Conservation (phyloP, 2,113 vertebrate species). For the Smithornis capensis region DNA sequence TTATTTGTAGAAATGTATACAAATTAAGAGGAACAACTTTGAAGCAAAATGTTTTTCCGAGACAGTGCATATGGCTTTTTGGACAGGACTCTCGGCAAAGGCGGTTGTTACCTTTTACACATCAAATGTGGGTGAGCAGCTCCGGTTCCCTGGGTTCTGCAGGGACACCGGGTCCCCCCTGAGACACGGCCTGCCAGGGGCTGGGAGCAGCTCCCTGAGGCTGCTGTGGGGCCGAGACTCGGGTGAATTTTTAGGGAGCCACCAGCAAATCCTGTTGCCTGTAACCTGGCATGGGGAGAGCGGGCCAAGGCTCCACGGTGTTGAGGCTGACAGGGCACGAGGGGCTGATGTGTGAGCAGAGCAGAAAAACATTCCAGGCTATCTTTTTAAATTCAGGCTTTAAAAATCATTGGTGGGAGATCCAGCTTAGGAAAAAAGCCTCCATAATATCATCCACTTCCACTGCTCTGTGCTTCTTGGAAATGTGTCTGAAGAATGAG, state of each 20-base stretch:
- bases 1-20: slow-evolving; percentile 46
- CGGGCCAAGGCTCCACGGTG: background rate
- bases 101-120: background rate
- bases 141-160: background rate
- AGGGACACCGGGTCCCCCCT: background rate
- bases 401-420: slow-evolving; percentile 34
- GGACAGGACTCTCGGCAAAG: background rate
- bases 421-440: background rate
- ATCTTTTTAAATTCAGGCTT: slow-evolving; percentile 39
- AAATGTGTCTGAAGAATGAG: slow-evolving; percentile 67
- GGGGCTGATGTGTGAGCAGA: background rate
- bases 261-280: fast-evolving
- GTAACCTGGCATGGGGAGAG: fast-evolving
- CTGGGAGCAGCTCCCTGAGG: background rate
- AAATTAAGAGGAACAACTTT: slow-evolving; percentile 11
- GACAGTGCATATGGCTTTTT: background rate
- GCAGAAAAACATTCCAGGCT: background rate
- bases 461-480: slow-evolving; percentile 58
- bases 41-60: background rate
- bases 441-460: slow-evolving; percentile 32
- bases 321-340: background rate
- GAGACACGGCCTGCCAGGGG: background rate
- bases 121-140: background rate
- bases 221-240: background rate
- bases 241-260: background rate